phyloP scores from a whole-genome alignment of 2,113 vertebrate genomes.

The Puma concolor region DNA sequence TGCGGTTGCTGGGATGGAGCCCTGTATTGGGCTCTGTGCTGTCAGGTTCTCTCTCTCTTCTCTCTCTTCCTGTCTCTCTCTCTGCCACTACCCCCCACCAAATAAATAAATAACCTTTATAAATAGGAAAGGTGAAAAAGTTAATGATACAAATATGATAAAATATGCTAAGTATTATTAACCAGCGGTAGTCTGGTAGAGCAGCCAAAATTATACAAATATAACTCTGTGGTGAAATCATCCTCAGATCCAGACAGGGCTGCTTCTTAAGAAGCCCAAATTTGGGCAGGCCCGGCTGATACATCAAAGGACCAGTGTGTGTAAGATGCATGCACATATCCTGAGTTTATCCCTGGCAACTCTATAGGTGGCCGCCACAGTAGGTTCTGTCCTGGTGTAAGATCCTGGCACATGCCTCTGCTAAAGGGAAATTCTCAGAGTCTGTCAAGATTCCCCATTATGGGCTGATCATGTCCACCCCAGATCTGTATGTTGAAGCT shows the following conservation, averaged over 20 bases:
- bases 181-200: background rate
- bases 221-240: background rate
- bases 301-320: background rate
- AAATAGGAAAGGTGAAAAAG: background rate
- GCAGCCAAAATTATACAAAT: background rate
- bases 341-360: background rate
- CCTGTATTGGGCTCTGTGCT: no score
- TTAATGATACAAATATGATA: background rate
- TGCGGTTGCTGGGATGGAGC: no score
- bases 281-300: background rate
- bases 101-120: no score
- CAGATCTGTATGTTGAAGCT: background rate
- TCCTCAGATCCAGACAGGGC: background rate
- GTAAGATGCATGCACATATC: background rate
- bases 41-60: no score
- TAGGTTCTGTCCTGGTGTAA: background rate
- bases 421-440: background rate
- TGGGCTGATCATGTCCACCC: background rate
- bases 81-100: no score
- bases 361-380: background rate
- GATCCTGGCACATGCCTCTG: background rate
- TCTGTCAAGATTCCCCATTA: background rate
- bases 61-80: no score
- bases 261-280: background rate
- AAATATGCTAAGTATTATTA: background rate